Evolutionary conservation across 2,113 vertebrate genomes (phyloP).

Genomic region (Microcebus lehilahytsara): DNA sequence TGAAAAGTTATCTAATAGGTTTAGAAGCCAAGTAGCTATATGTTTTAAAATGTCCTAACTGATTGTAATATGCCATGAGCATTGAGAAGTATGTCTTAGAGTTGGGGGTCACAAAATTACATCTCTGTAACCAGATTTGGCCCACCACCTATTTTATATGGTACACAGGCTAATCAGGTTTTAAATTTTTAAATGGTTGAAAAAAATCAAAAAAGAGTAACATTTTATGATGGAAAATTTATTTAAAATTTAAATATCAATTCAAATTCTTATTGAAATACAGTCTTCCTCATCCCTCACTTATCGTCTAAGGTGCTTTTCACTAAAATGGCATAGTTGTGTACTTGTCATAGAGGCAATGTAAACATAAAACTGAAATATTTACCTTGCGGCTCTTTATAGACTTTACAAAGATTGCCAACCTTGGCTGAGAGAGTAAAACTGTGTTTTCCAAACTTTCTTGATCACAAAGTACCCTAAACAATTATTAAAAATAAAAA

Average conservation of each 20-base stretch:
- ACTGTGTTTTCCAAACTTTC: not conserved
- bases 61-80: not conserved
- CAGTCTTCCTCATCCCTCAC: not conserved
- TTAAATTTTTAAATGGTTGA: not conserved
- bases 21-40: not conserved
- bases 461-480: not conserved
- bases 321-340: not conserved
- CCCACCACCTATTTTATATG: not conserved
- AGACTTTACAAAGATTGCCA: not conserved
- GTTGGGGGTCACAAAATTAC: not conserved
- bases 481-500: not conserved
- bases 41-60: not conserved
- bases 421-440: not conserved
- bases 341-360: not conserved
- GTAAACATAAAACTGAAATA: not conserved
- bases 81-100: not conserved
- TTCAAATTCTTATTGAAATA: not conserved
- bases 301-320: not conserved
- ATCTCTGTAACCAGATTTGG: not conserved
- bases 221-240: not conserved
- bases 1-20: not conserved
- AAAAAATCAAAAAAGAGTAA: not conserved
- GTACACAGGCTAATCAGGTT: not conserved
- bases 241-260: not conserved
- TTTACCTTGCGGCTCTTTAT: not conserved